phyloP scores from a whole-genome alignment of 2,797 vertebrate species.

The Rhodeus uyekii region DNA sequence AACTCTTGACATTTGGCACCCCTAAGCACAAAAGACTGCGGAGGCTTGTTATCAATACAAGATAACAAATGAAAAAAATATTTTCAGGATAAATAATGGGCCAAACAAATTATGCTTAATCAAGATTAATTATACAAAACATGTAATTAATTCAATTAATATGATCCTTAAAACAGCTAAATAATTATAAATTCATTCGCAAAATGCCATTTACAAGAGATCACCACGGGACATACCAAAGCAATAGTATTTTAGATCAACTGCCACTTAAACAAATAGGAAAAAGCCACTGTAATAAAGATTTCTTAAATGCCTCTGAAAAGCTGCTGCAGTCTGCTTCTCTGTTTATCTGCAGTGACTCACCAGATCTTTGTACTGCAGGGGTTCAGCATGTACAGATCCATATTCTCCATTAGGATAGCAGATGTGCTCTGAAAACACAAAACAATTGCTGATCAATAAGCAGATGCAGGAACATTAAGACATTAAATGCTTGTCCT shows the following conservation, averaged over 20 bases:
- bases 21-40: background rate
- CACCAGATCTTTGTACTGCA: conserved; percentile 99
- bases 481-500: background rate
- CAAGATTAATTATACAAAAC: background rate
- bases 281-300: background rate
- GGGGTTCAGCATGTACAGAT: conserved; percentile 98
- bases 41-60: background rate
- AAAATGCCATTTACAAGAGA: background rate
- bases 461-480: background rate
- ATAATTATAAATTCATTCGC: background rate
- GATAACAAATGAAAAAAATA: background rate
- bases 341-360: conserved; percentile 54
- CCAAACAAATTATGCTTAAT: background rate
- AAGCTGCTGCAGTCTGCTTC: background rate
- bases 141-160: background rate
- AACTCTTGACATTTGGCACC: background rate
- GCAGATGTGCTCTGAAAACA: conserved; percentile 90
- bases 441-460: background rate
- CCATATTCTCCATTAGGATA: conserved; percentile 99
- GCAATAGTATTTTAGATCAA: background rate
- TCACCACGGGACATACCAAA: background rate
- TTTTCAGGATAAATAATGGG: background rate
- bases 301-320: background rate
- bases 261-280: background rate
- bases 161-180: background rate